Conservation (phyloP, 2,888 invertebrate species). For the Bellardia pandia region DNA sequence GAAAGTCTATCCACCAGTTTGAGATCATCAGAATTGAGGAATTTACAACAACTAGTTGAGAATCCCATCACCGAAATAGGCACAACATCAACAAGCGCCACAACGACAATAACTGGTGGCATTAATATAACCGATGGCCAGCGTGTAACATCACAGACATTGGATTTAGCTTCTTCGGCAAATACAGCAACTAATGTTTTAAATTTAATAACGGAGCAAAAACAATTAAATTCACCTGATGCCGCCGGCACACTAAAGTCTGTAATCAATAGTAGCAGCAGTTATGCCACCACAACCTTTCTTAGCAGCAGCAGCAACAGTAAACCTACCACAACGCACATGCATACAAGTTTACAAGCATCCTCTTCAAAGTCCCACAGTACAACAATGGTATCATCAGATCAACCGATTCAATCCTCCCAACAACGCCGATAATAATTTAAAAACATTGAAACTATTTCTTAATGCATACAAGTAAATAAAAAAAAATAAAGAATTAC, state of each 20-base stretch:
- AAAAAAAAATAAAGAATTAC: neutral
- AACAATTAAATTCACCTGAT: slow-evolving; percentile 58
- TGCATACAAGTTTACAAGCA: slow-evolving; percentile 78
- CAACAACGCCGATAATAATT: slow-evolving; percentile 23
- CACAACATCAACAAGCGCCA: slow-evolving; percentile 29
- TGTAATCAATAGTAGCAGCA: slow-evolving; percentile 59
- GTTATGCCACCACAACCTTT: slow-evolving; percentile 26
- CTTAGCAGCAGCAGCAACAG: slow-evolving; percentile 55
- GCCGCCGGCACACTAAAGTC: slow-evolving; percentile 17
- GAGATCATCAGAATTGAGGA: slow-evolving; percentile 86
- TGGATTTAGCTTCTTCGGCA: slow-evolving; percentile 81
- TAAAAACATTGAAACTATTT: neutral
- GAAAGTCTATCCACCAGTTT: slow-evolving; percentile 83
- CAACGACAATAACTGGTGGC: slow-evolving; percentile 65
- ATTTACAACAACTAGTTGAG: slow-evolving; percentile 85
- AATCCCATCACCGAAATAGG: slow-evolving; percentile 77
- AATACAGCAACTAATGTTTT: slow-evolving; percentile 77
- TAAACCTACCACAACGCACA: slow-evolving; percentile 75
- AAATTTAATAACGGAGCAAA: slow-evolving; percentile 67
- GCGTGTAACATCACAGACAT: slow-evolving; percentile 76
- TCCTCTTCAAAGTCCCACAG: slow-evolving; percentile 70
- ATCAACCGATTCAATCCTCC: slow-evolving; percentile 56
- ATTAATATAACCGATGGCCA: slow-evolving; percentile 77
- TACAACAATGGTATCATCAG: slow-evolving; percentile 73
- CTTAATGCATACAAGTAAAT: neutral